Conservation (phyloP, 2,113 vertebrate species). For the Macquaria ambigua region DNA sequence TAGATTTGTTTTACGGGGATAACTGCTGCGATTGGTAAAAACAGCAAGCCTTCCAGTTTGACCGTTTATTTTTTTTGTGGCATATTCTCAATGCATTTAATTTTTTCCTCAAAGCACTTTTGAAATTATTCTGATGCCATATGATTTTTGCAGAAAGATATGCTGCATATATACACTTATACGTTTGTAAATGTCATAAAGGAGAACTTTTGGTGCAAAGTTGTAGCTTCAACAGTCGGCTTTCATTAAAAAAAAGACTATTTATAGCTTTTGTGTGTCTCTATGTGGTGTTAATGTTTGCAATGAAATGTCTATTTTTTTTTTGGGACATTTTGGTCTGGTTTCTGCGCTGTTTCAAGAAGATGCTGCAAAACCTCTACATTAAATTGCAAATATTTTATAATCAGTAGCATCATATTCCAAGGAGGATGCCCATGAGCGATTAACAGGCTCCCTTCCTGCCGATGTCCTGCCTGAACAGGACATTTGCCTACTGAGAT, state of each 20-base stretch:
- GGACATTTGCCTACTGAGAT: slow-evolving; percentile 16
- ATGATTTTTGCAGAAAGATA: background rate
- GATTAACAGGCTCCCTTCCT: too few relatives aligned
- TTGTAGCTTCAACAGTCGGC: background rate
- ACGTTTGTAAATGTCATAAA: background rate
- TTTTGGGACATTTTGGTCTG: background rate
- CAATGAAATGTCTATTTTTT: background rate
- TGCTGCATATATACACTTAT: background rate
- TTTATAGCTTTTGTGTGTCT: background rate
- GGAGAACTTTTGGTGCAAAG: background rate
- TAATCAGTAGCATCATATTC: too few relatives aligned
- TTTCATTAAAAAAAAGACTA: background rate
- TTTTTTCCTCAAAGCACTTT: too few relatives aligned
- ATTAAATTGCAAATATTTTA: too few relatives aligned
- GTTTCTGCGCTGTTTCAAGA: background rate
- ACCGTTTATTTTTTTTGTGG: too few relatives aligned
- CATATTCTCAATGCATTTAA: too few relatives aligned
- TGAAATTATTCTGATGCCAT: too few relatives aligned
- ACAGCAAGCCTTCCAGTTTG: too few relatives aligned
- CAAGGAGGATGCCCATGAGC: too few relatives aligned
- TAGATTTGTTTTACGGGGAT: too few relatives aligned
- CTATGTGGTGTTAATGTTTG: background rate
- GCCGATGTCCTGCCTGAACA: too few relatives aligned
- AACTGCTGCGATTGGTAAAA: too few relatives aligned
- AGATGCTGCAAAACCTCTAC: background rate